Percentiles rank a stretch among this genome's conserved stretches.
phyloP scores from a whole-genome alignment of 2,888 invertebrate species.

The Imbricaverruca yamaguchii region DNA sequence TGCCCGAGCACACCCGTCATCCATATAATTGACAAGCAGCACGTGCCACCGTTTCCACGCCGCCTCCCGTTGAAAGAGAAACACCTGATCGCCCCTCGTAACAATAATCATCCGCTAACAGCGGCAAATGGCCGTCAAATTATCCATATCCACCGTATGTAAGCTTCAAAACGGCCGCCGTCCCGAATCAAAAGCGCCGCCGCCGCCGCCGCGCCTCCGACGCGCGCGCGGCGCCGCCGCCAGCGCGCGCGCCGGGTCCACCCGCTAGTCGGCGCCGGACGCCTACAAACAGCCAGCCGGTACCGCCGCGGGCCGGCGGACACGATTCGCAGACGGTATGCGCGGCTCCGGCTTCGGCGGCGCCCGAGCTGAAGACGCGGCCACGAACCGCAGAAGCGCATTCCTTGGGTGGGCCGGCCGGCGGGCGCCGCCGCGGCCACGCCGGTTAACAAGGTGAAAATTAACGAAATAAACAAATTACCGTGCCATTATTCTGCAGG shows the following conservation, averaged over 20 bases:
- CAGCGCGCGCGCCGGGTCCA: neutral
- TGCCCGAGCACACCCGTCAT: neutral
- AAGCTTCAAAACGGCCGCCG: constrained; percentile 18
- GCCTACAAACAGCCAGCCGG: neutral
- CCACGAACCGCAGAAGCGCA: neutral
- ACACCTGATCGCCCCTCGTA: neutral
- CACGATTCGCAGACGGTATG: neutral
- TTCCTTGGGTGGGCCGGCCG: neutral
- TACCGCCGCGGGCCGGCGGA: neutral
- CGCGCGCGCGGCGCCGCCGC: neutral
- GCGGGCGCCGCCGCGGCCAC: neutral
- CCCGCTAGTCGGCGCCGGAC: neutral
- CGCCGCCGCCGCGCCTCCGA: neutral
- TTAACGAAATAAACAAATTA: constrained; percentile 22
- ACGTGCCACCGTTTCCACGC: constrained; percentile 7
- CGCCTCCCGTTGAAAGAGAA: neutral
- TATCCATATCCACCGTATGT: constrained; percentile 15
- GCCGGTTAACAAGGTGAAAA: constrained; percentile 17
- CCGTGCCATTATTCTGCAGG: neutral
- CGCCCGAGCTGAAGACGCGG: neutral
- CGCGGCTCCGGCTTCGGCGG: neutral
- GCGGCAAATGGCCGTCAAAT: constrained; percentile 1
- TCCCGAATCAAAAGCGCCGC: constrained; percentile 4
- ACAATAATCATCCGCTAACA: constrained; percentile 9
- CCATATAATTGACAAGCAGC: neutral